phyloP scores from a whole-genome alignment of 2,113 vertebrate species.

The Ctenodactylus gundi region DNA sequence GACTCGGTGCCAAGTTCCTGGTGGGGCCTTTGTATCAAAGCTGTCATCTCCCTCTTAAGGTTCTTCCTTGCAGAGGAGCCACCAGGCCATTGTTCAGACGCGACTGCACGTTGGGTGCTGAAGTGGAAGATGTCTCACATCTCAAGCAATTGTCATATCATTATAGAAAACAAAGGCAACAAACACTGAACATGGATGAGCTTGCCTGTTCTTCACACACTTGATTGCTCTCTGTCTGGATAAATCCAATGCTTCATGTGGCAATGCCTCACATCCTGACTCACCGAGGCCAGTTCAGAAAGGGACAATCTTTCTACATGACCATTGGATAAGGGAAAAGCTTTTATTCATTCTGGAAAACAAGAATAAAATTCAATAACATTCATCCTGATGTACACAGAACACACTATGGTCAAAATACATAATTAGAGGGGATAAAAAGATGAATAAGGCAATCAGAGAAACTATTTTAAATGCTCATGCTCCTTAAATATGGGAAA shows the following conservation, averaged over 20 bases:
- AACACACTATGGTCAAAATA: neutral
- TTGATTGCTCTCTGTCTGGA: neutral
- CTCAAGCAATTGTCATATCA: neutral
- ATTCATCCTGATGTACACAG: neutral
- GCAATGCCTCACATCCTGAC: no score
- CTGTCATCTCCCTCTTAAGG: neutral
- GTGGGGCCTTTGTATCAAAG: neutral
- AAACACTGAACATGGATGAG: neutral
- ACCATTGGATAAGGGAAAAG: neutral
- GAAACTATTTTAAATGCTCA: neutral
- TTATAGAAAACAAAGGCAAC: neutral
- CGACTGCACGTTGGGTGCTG: neutral
- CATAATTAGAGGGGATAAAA: neutral
- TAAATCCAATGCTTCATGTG: neutral
- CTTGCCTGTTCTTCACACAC: neutral
- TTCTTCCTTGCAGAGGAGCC: neutral
- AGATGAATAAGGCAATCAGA: neutral
- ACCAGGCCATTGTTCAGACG: neutral
- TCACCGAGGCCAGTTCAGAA: neutral
- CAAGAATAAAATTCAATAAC: neutral
- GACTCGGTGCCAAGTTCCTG: neutral
- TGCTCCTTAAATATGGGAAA: conserved; percentile 10
- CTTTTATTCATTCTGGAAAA: neutral
- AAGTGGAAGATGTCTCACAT: neutral
- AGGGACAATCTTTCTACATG: neutral